Percentiles rank a stretch among this genome's conserved stretches.
Evolutionary conservation across 2,888 invertebrate genomes (phyloP).

Genomic region (Drosophila rellima): DNA sequence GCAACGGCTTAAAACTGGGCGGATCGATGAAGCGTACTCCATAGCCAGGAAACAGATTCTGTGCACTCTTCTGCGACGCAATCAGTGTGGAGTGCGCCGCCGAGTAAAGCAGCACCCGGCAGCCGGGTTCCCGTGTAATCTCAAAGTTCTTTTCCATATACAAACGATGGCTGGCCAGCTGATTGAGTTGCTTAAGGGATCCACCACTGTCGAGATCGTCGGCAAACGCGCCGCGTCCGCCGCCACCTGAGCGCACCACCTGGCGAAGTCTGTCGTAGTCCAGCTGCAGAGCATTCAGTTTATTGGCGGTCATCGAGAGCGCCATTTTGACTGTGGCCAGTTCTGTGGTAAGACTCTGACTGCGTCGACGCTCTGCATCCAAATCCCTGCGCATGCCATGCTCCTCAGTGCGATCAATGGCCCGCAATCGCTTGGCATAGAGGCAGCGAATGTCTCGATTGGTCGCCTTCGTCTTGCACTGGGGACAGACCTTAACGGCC

Average conservation of each 20-base stretch:
- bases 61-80: slow-evolving; percentile 91
- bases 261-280: slow-evolving; percentile 77
- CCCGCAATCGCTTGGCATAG: slow-evolving; percentile 91
- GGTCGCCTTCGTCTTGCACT: slow-evolving; percentile 92
- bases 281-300: slow-evolving; percentile 64
- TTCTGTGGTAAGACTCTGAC: slow-evolving; percentile 88
- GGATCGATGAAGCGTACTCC: slow-evolving; percentile 91
- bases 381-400: slow-evolving; percentile 89
- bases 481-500: slow-evolving; percentile 90
- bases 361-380: slow-evolving; percentile 87
- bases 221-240: slow-evolving; percentile 29
- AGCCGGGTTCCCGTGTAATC: slow-evolving; percentile 90
- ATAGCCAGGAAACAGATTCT: slow-evolving; percentile 91
- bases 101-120: slow-evolving; percentile 92
- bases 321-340: slow-evolving; percentile 86
- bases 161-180: slow-evolving; percentile 76
- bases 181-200: slow-evolving; percentile 9
- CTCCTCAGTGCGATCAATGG: slow-evolving; percentile 92
- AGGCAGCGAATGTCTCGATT: slow-evolving; percentile 91
- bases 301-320: slow-evolving; percentile 63
- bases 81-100: slow-evolving; percentile 89
- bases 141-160: slow-evolving; percentile 89
- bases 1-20: slow-evolving; percentile 88
- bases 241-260: slow-evolving; percentile 57
- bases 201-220: slow-evolving; percentile 8